Percentiles rank a stretch among this genome's conserved stretches.
Conservation (phyloP, 1,140 invertebrate species). For the Trypoxylus dichotomus region DNA sequence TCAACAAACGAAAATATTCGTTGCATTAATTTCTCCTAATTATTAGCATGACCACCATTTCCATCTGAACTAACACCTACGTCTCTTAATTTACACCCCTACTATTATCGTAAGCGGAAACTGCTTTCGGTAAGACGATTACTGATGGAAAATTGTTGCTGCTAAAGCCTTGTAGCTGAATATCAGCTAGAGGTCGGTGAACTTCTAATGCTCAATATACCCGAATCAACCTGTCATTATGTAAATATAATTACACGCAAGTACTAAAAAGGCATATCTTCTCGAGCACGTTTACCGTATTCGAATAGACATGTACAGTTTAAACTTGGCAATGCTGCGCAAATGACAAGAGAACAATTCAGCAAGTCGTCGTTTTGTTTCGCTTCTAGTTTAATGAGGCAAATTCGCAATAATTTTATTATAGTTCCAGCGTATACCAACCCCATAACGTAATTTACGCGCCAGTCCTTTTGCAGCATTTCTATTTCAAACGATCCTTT, state of each 20-base stretch:
- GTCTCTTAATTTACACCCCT: too few relatives aligned
- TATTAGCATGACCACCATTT: too few relatives aligned
- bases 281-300: background rate
- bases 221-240: too few relatives aligned
- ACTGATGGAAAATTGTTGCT: too few relatives aligned
- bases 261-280: background rate
- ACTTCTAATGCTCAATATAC: too few relatives aligned
- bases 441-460: background rate
- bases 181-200: too few relatives aligned
- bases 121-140: too few relatives aligned
- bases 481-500: background rate
- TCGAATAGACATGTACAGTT: background rate
- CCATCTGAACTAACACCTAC: too few relatives aligned
- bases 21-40: too few relatives aligned
- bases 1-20: too few relatives aligned
- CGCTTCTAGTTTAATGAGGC: background rate
- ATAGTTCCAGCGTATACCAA: background rate
- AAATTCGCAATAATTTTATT: slow-evolving; percentile 3
- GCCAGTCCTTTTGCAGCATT: background rate
- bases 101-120: too few relatives aligned
- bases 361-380: background rate
- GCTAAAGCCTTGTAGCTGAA: too few relatives aligned
- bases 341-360: background rate
- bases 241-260: background rate
- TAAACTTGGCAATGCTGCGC: background rate